Conservation (phyloP, 2,113 vertebrate genomes). For the Falco punctatus region DNA sequence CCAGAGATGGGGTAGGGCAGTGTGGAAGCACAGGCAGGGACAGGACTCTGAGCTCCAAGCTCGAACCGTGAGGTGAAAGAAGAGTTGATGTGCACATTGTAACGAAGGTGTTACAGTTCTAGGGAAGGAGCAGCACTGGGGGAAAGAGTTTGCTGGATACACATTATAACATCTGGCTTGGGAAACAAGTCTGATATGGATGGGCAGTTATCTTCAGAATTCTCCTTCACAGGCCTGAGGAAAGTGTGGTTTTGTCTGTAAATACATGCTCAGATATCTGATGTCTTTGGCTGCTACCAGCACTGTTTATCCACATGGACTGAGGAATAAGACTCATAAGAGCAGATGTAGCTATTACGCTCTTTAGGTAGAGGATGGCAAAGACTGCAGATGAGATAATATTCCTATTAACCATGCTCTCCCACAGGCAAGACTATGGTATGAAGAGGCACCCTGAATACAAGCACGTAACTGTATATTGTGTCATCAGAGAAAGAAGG, state of each 20-base stretch:
- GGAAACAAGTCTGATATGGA: background rate
- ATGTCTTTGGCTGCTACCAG: background rate
- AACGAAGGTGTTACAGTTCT: background rate
- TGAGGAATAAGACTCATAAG: background rate
- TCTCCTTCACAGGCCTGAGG: background rate
- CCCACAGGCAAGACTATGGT: background rate
- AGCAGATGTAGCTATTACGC: background rate
- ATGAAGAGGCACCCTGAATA: background rate
- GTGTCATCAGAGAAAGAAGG: background rate
- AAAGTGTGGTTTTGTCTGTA: background rate
- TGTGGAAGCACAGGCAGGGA: background rate
- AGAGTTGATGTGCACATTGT: background rate
- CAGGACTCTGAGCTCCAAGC: background rate
- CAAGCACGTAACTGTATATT: fast-evolving
- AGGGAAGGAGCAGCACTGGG: background rate
- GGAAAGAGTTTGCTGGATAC: background rate
- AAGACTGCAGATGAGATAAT: background rate
- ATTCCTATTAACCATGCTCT: background rate
- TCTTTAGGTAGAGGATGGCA: background rate
- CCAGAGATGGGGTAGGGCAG: background rate
- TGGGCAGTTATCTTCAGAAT: background rate
- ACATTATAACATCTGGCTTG: background rate
- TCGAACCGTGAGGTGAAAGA: background rate
- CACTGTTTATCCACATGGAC: background rate
- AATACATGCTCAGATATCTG: background rate